Evolutionary conservation across 1,140 invertebrate genomes (phyloP), one percentile per base, ranked within the genome.

Genomic region (Hycleus cichorii): DNA sequence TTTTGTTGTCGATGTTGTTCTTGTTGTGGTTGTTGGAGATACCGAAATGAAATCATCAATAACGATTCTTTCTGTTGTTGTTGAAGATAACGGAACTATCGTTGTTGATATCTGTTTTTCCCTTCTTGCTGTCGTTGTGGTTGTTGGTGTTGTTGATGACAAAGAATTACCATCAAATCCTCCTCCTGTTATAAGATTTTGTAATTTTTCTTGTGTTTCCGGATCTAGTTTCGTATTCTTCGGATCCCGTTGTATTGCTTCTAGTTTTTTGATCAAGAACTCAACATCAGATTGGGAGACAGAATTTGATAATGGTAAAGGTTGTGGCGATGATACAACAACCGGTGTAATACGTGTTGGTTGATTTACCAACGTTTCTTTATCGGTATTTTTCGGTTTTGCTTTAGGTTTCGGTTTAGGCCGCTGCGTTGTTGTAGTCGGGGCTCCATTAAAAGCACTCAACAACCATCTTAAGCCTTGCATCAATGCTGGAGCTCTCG

Each of bases 391-490:
- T 12, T 59, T 55, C 9, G 64, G 27, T 65, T 62, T 57, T 11
- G 59, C 25, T 11, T 49, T 60, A 4, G 63, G 46, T 43, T 60
- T 62, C 18, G 53, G 46, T 39, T 55, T 58, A 43, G 54, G 25
- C 62, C 18, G 55, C 11, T 66, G 54, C 9, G 63, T 57, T 52
- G 49, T 61, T 39, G 67, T 63, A 0, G 68, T 53, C 4, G 65
- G 60, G n/a, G 64, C 59, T n/a, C 67, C 68, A 45, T 64, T 62
- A 7, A 72, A 54, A 42, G 66, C 62, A 54, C 67, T 69, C 6
- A 73, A 59, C 7, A 74, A 48, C 71, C 72, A 73, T 45, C 69
- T 71, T 7, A 74, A 55, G 6, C 71, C 67, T 59, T 71, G 69
- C 64, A 69, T 66, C 38, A 74, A 44, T 39, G 69, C 69, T 26